Conservation (phyloP, 2,888 invertebrate genomes). For the Acanthosepion lycidas region DNA sequence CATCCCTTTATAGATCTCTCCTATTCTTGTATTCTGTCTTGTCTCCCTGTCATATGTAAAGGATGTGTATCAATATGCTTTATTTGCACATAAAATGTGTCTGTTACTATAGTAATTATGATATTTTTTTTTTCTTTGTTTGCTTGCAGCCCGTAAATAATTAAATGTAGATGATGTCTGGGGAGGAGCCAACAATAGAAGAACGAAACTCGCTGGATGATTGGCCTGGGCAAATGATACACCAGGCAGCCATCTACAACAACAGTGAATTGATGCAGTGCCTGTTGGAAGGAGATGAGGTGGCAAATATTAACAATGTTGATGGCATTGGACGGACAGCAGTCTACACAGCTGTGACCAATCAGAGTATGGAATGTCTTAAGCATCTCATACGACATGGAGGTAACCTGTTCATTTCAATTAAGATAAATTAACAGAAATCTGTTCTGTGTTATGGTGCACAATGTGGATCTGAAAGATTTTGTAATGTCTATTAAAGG, state of each 20-base stretch:
- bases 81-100: background rate
- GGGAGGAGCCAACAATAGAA: background rate
- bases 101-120: background rate
- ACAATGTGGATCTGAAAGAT: too few species aligned
- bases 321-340: conserved; percentile 71
- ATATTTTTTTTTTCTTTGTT: background rate
- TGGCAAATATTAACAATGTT: conserved; percentile 62
- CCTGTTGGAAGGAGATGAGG: conserved; percentile 68
- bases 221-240: conserved; percentile 66
- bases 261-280: conserved; percentile 67
- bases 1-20: too few species aligned
- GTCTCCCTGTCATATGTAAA: too few species aligned
- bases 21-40: background rate
- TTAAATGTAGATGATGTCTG: background rate
- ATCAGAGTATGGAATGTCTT: conserved; percentile 69
- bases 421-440: too few species aligned
- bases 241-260: conserved; percentile 72
- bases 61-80: too few species aligned
- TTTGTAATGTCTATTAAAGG: too few species aligned
- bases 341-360: conserved; percentile 72
- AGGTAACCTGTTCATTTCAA: conserved; percentile 57
- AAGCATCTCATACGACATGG: conserved; percentile 67
- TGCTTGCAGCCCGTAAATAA: background rate
- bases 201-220: conserved; percentile 52
- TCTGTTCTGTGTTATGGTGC: too few species aligned